Base-by-base conservation (phyloP, 53 echinoderm and acorn worm species). In the Paracentrotus lividus region DNA sequence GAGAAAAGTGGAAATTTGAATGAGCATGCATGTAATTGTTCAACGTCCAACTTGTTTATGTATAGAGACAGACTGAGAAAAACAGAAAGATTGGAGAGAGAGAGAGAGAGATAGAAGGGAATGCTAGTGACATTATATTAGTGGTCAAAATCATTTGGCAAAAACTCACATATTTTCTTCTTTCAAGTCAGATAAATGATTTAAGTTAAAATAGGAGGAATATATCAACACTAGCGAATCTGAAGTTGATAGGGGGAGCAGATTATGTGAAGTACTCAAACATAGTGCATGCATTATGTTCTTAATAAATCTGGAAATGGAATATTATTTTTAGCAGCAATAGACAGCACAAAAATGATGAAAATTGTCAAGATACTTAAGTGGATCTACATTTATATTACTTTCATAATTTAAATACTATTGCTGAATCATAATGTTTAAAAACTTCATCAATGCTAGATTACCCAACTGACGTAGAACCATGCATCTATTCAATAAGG, bases 61-160 rank as follows among this genome's bases (percentile, higher is more conserved):
- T 44, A 10, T 24, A 44, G 47, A 81, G 27, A 81, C 47, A 78
- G 81, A 5, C 45, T 0, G 24, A 78, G 81, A 81, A 47, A 81
- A 44, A 81, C 44, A 49, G 10, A 2, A 47, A 5, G 44, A 10
- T n/a, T 47, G 81, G n/a, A 44, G 81, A 47, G 26, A 81, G 81
- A 76, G 42, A 76, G 38, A 81, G 24, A 47, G n/a, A 81, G n/a
- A n/a, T n/a, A n/a, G 42, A 81, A 27, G 81, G 76, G 76, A 9
- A 44, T 47, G 47, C 24, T 57, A 57, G 16, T 57, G 18, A 45
- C 26, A 81, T 81, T 81, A 26, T 10, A 24, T 45, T 77, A 2
- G 12, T 47, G n/a, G 49, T 47, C 7, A 40, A 44, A 45, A 81
- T 45, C 32, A 43, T n/a, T 78, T 81, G 44, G 27, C n/a, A 81